Percentiles rank a stretch among this genome's conserved stretches.
Conservation (phyloP, 2,113 vertebrate genomes). For the Cyprinus carpio region DNA sequence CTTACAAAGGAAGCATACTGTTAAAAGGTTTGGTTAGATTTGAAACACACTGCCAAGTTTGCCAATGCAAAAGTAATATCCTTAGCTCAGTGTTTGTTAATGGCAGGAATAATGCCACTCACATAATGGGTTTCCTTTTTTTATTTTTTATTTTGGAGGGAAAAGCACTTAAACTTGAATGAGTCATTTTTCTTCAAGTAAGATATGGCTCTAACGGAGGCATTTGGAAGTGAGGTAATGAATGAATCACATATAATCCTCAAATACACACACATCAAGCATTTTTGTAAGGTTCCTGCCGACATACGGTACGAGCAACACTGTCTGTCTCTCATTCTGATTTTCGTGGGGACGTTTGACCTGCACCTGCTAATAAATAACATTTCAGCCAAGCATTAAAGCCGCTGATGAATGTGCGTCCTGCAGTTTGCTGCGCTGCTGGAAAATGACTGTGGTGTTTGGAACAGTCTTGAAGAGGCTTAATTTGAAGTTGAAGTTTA, state of each 20-base stretch:
- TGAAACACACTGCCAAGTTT: neutral
- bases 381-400: slow-evolving; percentile 8
- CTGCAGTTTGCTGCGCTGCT: neutral
- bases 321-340: neutral
- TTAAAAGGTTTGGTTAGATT: neutral
- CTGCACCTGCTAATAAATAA: neutral
- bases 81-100: neutral
- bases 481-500: slow-evolving; percentile 16
- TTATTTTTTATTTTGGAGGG: no score
- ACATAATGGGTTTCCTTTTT: no score
- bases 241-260: neutral
- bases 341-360: neutral
- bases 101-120: neutral
- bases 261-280: neutral
- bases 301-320: neutral
- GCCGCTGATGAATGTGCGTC: neutral
- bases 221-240: slow-evolving; percentile 5
- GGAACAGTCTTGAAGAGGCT: neutral
- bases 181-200: neutral
- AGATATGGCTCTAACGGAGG: neutral
- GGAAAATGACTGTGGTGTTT: neutral
- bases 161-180: neutral
- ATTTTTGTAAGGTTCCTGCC: neutral
- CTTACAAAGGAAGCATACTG: neutral
- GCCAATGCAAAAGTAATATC: slow-evolving; percentile 2